Evolutionary conservation across 2,797 vertebrate species (phyloP).

Genomic region (Sphaeramia orbicularis): DNA sequence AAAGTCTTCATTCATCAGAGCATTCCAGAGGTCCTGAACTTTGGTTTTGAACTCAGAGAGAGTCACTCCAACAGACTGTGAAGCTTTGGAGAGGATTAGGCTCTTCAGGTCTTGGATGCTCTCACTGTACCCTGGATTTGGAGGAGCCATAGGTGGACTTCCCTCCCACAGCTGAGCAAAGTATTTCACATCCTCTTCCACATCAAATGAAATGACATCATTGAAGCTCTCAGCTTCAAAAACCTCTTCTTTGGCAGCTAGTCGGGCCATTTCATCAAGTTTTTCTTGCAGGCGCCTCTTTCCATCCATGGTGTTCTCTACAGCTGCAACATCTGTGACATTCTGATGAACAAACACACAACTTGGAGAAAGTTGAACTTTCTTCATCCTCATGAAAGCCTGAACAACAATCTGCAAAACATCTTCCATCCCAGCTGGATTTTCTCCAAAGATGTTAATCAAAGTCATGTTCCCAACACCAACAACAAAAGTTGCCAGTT

Average conservation of each 20-base stretch:
- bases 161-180: conserved; percentile 86
- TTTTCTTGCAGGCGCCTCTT: conserved; percentile 73
- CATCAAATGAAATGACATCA: conserved; percentile 82
- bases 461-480: conserved; percentile 86
- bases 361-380: conserved; percentile 77
- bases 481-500: conserved; percentile 86
- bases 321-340: conserved; percentile 74
- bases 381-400: conserved; percentile 86
- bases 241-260: conserved; percentile 79
- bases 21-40: conserved; percentile 79
- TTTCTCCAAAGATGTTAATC: conserved; percentile 88
- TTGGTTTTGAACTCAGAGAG: conserved; percentile 75
- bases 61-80: conserved; percentile 47
- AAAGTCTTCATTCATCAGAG: conserved; percentile 83
- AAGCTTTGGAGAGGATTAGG: conserved; percentile 68
- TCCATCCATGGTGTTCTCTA: conserved; percentile 82
- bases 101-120: conserved; percentile 79
- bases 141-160: conserved; percentile 84
- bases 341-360: conserved; percentile 78
- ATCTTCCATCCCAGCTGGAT: conserved; percentile 86
- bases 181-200: conserved; percentile 80
- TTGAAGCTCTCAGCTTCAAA: conserved; percentile 71
- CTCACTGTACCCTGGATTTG: conserved; percentile 83
- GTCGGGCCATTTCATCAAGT: conserved; percentile 82
- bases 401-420: conserved; percentile 85